Conservation (phyloP, 2,888 invertebrate species). For the Vesta saturnalis region DNA sequence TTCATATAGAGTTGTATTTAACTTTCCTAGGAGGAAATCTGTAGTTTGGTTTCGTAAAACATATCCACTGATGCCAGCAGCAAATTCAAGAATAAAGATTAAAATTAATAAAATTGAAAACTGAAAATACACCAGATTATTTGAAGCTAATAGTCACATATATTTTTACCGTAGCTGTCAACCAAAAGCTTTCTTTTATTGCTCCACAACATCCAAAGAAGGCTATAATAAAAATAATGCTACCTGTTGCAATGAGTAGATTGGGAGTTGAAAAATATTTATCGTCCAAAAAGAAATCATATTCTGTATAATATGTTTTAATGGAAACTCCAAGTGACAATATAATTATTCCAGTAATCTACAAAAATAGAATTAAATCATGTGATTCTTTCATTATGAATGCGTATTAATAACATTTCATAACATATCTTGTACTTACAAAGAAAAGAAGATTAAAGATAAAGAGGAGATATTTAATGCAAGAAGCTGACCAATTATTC, state of each 20-base stretch:
- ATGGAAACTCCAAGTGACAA: conserved; percentile 84
- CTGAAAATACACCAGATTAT: conserved; percentile 59
- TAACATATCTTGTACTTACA: conserved; percentile 70
- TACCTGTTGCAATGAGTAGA: conserved; percentile 88
- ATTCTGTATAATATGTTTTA: conserved; percentile 76
- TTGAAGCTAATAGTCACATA: not conserved
- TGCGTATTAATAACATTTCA: not conserved
- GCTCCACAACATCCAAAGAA: conserved; percentile 98
- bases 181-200: conserved; percentile 92
- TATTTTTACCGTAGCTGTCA: conserved; percentile 81
- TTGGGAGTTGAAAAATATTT: conserved; percentile 87
- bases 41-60: conserved; percentile 76
- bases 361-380: conserved; percentile 57
- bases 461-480: conserved; percentile 87
- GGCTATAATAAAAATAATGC: conserved; percentile 89
- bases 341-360: conserved; percentile 89
- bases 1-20: conserved; percentile 73
- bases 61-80: conserved; percentile 84
- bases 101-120: conserved; percentile 80
- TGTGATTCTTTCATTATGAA: not conserved
- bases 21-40: conserved; percentile 69
- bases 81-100: conserved; percentile 87
- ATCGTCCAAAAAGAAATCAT: conserved; percentile 81
- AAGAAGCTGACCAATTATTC: conserved; percentile 58
- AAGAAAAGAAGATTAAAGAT: conserved; percentile 87